Conservation (phyloP, 2,888 invertebrate species). For the Melitaea athalia region DNA sequence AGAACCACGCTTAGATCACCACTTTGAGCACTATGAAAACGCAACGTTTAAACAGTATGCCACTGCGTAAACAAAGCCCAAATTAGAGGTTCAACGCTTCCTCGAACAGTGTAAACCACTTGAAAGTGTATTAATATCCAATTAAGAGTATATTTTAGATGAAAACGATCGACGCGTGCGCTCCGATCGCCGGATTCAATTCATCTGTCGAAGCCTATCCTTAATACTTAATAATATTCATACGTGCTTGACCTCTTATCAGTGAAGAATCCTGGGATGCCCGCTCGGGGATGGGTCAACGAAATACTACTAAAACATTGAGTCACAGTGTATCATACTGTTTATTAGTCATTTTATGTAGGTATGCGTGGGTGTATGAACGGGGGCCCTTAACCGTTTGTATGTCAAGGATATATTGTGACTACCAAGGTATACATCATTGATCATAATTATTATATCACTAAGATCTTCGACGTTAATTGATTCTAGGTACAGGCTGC, state of each 20-base stretch:
- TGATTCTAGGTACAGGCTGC: not conserved
- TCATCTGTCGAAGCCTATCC: constrained; percentile 53
- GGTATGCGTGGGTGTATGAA: constrained; percentile 14
- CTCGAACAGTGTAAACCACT: constrained; percentile 38
- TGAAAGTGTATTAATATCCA: constrained; percentile 40
- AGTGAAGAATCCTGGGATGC: constrained; percentile 42
- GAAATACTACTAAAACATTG: constrained; percentile 31
- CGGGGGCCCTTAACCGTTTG: constrained; percentile 17
- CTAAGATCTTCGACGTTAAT: constrained; percentile 1
- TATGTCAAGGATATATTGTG: constrained; percentile 20
- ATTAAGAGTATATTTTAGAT: constrained; percentile 38
- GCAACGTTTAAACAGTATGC: constrained; percentile 52
- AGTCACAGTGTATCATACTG: constrained; percentile 33
- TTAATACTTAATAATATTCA: constrained; percentile 44
- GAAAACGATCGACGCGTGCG: constrained; percentile 56
- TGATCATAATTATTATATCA: constrained; percentile 8
- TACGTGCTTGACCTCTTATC: constrained; percentile 67
- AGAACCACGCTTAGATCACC: constrained; percentile 60
- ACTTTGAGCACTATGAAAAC: constrained; percentile 44
- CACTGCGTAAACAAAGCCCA: constrained; percentile 61
- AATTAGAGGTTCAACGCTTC: constrained; percentile 46
- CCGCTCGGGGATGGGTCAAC: constrained; percentile 34
- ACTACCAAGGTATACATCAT: not conserved
- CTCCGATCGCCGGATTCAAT: constrained; percentile 48
- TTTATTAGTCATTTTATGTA: no score